A percentile compares a stretch with the other conserved stretches of the same genome.
Conservation (phyloP, 2,797 vertebrate species). For the Dendrocincla tyrannina region DNA sequence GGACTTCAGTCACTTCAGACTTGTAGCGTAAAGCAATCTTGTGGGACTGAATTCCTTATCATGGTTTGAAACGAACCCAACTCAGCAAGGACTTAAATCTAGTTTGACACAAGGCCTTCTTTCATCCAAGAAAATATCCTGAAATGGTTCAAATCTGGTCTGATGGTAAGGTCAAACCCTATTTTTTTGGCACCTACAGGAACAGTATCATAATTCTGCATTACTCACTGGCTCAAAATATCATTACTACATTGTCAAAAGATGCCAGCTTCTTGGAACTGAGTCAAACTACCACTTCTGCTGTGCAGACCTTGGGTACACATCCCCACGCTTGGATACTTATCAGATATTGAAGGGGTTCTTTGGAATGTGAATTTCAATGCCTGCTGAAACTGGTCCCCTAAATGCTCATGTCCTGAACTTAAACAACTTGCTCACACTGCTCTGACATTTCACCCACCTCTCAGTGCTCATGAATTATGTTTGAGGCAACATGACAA, state of each 20-base stretch:
- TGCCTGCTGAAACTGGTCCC: not conserved
- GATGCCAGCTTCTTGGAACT: not conserved
- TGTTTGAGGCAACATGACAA: not conserved
- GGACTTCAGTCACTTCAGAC: not conserved
- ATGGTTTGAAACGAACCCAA: not conserved
- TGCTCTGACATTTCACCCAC: not conserved
- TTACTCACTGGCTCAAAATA: not conserved
- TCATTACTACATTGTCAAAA: not conserved
- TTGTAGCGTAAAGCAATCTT: not conserved
- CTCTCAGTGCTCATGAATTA: not conserved
- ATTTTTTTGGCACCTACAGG: not conserved
- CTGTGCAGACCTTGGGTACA: not conserved
- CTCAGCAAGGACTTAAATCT: not conserved
- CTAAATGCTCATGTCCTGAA: not conserved
- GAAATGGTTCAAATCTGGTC: not conserved
- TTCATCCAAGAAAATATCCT: not conserved
- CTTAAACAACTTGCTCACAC: not conserved
- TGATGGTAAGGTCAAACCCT: not conserved
- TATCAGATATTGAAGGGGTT: not conserved
- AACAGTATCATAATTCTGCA: not conserved
- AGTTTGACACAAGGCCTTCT: not conserved
- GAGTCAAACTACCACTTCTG: not conserved
- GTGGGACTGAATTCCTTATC: not conserved
- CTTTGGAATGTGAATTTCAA: not conserved
- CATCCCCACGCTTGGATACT: not conserved